Base-by-base conservation (phyloP, 2,797 vertebrate genomes). In the Luscinia megarhynchos region DNA sequence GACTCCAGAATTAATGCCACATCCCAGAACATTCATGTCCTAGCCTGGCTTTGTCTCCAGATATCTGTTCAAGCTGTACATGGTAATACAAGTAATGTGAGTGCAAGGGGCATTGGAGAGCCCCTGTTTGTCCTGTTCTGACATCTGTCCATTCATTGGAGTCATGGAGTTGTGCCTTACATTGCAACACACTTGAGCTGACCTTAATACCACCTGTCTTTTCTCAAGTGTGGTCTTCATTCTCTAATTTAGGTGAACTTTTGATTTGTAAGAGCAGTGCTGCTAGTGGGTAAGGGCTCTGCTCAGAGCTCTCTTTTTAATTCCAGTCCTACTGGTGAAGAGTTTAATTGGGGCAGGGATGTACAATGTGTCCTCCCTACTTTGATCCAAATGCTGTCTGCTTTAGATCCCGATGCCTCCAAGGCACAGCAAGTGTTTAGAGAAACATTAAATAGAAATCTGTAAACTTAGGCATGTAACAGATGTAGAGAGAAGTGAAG, bases 361-460 rank as follows among this genome's bases (percentile, higher is more conserved):
- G 43, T 41, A 43, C 34, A 74, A 15, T 30, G 7, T 55, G 41
- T 82, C 61, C 77, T 48, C 22, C 20, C 4, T 11, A 34, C 26
- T 87, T 91, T 61, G n/a, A 45, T 57, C 73, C 53, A 76, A 18
- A 30, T 67, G 7, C 46, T 81, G 3, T 29, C 23, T 64, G 12
- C 64, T 78, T 82, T 92, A 91, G 59, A 91, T 79, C 9, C 26
- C 24, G 66, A 57, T 76, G 34, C 18, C 70, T 81, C 23, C 26
- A 58, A 92, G 66, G 69, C 62, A 41, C 59, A 58, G 82, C 59
- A 75, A 69, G 34, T 88, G 34, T 82, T 94, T 84, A 75, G 79
- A 94, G 69, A 90, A 94, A 87, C 6, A 54, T 58, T 61, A 89
- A 94, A 92, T 5, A 87, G 38, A 85, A 96, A 94, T 59, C 40